These are phyloP conservation scores for Ceriagrion tenellum DNA, from an alignment of 2,888 invertebrate species.

Conservation along the genomic window DNA sequence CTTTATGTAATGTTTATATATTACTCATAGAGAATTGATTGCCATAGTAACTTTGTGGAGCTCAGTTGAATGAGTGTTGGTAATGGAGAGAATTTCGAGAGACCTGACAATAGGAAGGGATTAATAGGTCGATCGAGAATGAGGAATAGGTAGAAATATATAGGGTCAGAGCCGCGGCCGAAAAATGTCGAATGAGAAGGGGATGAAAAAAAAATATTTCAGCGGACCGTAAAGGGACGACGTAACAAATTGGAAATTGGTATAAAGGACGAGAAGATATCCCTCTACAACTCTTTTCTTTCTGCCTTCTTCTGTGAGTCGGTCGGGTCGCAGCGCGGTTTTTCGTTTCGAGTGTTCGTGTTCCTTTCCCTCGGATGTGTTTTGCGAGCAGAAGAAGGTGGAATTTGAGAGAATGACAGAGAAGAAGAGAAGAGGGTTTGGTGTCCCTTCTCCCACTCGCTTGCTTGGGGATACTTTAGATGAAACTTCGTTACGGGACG, in stretches of 20 bases:
- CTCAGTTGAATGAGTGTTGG: too few species aligned
- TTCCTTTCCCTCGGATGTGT: neutral
- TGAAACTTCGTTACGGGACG: conserved; percentile 37
- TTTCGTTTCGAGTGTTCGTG: neutral
- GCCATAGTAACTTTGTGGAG: too few species aligned
- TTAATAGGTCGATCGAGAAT: too few species aligned
- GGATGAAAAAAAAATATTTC: neutral
- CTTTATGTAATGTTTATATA: too few species aligned
- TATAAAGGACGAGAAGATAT: neutral
- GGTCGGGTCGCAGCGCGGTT: neutral
- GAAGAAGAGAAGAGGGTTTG: neutral
- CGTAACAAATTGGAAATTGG: conserved; percentile 51
- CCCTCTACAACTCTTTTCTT: neutral
- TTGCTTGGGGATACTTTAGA: conserved; percentile 25
- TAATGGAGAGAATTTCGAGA: too few species aligned
- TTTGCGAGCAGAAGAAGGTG: neutral
- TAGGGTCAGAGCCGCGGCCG: too few species aligned
- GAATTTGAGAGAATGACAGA: too few species aligned
- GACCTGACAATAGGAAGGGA: too few species aligned
- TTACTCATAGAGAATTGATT: too few species aligned
- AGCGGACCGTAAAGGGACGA: conserved; percentile 35
- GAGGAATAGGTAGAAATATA: too few species aligned
- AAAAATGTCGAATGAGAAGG: neutral
- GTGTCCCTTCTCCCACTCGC: neutral
- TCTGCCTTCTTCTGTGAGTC: too few species aligned